phyloP scores from a whole-genome alignment of 2,797 vertebrate species.

The Eupleurogrammus muticus region DNA sequence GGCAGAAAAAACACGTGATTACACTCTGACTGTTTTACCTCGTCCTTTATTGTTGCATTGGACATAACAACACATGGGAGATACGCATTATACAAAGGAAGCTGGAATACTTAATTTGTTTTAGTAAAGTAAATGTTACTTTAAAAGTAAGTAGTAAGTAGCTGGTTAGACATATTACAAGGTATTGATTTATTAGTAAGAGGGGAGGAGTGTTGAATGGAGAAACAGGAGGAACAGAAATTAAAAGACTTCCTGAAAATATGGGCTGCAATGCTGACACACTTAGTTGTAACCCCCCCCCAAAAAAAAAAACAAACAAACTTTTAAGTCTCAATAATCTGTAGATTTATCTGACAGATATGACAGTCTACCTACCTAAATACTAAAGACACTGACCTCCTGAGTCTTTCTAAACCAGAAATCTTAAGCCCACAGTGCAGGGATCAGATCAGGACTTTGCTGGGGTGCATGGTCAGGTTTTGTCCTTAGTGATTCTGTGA shows the following conservation, averaged over 20 bases:
- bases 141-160: too few species aligned
- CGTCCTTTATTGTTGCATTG: too few species aligned
- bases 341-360: not conserved
- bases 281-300: not conserved
- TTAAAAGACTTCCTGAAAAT: too few species aligned
- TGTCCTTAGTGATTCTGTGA: not conserved
- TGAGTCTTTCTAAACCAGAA: not conserved
- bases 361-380: not conserved
- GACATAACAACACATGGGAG: too few species aligned
- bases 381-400: not conserved
- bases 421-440: not conserved
- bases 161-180: not conserved
- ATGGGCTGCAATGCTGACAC: not conserved
- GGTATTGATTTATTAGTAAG: not conserved
- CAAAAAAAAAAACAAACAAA: too few species aligned
- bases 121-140: too few species aligned
- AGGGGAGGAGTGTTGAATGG: not conserved
- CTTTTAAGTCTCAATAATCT: not conserved
- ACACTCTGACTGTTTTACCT: too few species aligned
- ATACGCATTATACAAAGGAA: too few species aligned
- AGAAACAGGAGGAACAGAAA: not conserved
- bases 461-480: not conserved
- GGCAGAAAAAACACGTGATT: too few species aligned
- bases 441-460: not conserved
- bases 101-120: too few species aligned